Evolutionary conservation across 2,888 invertebrate species (phyloP).

Genomic region (Rotaria magnacalcarata): DNA sequence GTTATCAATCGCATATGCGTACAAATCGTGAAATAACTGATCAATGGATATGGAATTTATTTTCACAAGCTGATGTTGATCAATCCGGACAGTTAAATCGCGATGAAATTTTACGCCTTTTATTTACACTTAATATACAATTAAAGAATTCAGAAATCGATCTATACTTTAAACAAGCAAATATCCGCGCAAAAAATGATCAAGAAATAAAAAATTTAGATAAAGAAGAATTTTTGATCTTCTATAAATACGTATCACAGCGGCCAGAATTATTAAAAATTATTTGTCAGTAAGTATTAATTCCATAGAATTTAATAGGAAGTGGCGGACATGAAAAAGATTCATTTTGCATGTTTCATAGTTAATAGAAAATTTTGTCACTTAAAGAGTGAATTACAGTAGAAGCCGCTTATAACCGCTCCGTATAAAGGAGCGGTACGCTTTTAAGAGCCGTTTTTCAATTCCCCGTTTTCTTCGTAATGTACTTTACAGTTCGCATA

Average conservation of each 20-base stretch:
- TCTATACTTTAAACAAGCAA: not conserved
- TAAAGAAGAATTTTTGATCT: not conserved
- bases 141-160: not conserved
- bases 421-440: no score
- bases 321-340: no score
- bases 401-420: no score
- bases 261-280: slow-evolving; percentile 30
- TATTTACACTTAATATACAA: not conserved
- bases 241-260: not conserved
- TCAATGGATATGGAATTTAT: slow-evolving; percentile 25
- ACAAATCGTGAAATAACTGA: slow-evolving; percentile 31
- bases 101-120: not conserved
- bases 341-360: no score
- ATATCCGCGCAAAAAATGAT: not conserved
- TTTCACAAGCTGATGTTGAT: not conserved
- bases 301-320: no score
- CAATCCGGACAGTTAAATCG: slow-evolving; percentile 13
- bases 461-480: no score
- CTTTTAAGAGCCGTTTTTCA: no score
- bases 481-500: no score
- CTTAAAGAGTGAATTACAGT: no score
- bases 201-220: slow-evolving; percentile 1
- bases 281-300: slow-evolving; percentile 21
- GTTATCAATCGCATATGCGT: slow-evolving; percentile 27
- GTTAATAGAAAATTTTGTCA: no score